Evolutionary conservation across 2,113 vertebrate species (phyloP), one percentile per base, ranked within the genome.

Genomic region (Mohoua ochrocephala): DNA sequence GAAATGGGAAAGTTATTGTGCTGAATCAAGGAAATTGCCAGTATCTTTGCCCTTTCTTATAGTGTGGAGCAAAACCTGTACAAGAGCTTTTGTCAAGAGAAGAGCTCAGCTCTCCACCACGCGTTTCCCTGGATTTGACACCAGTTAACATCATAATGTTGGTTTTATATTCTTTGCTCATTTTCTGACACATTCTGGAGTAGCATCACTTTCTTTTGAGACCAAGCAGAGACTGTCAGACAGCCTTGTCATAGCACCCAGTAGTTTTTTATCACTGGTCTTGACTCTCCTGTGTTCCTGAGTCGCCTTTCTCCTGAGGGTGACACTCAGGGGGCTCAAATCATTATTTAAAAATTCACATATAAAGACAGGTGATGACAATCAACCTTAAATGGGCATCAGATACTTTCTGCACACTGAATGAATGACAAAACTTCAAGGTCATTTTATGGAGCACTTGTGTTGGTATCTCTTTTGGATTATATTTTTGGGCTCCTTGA

Each of bases 381-480:
- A 41, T 65, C 26, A 53, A 2, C 20, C n/a, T 50, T 31, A 35
- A 56, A 70, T 5, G 2, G 4, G 2, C 11, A 30, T 44, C 37
- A 41, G 24, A 42, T 44, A 13, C 31, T 67, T 67, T 31, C 17
- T 65, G 22, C 65, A 12, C n/a, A 39, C 5, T 0, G 0, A 70
- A 13, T n/a, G 61, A 49, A 28, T 10, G n/a, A 26, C 44, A 70
- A 44, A 70, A 17, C 8, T 41, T 41, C 5, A 14, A 11, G n/a
- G 20, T 35, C 6, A 8, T 75, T 79, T 54, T 44, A 28, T 1
- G 2, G 9, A 28, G 8, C 5, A 4, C 7, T 60, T 68, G 15
- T 50, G 8, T 63, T 19, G 13, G 3, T 49, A 17, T 64, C 16
- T 76, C 31, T 81, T 87, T 70, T 0, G 0, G 14, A 4, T 44